phyloP scores from a whole-genome alignment of 1,140 invertebrate genomes.

The Maconellicoccus hirsutus region DNA sequence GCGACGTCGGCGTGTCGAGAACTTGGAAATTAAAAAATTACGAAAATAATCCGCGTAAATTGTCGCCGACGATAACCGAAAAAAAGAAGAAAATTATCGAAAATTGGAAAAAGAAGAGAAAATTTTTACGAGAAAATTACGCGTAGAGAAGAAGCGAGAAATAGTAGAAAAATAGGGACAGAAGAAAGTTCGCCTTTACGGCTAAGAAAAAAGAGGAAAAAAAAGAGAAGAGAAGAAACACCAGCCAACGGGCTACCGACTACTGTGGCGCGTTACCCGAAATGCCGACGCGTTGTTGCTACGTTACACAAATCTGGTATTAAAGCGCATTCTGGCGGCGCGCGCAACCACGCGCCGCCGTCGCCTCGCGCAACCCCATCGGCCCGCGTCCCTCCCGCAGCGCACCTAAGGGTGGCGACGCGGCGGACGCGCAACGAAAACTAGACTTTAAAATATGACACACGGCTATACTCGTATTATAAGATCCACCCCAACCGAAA shows the following conservation, averaged over 20 bases:
- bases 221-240: background rate
- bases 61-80: too few species aligned
- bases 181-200: background rate
- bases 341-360: background rate
- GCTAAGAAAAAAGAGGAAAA: background rate
- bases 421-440: too few species aligned
- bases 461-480: background rate
- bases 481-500: constrained; percentile 2
- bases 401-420: too few species aligned
- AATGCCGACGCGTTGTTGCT: background rate
- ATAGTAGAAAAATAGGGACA: background rate
- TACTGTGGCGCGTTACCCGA: background rate
- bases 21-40: too few species aligned
- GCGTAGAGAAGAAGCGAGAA: too few species aligned
- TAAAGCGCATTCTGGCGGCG: background rate
- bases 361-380: too few species aligned
- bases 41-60: too few species aligned
- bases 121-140: too few species aligned
- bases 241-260: background rate
- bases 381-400: too few species aligned
- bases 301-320: background rate
- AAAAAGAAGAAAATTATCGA: too few species aligned
- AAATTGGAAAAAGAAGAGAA: too few species aligned
- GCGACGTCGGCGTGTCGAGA: too few species aligned
- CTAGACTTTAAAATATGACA: constrained; percentile 9